Base-by-base conservation (phyloP, 2,888 invertebrate species). In the Drosophila emarginata region DNA sequence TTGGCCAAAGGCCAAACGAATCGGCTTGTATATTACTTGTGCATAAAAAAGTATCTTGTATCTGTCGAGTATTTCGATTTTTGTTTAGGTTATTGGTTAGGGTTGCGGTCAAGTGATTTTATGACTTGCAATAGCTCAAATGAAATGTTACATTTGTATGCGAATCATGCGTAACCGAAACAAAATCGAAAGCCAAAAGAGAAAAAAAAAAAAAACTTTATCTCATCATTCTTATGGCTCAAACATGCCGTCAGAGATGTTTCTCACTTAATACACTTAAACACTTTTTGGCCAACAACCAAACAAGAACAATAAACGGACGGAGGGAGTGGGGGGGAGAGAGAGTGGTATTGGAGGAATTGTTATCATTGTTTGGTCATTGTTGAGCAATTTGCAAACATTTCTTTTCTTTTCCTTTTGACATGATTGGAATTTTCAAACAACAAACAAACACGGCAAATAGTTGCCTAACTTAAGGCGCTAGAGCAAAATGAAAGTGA, bases 1-100 rank as follows among this genome's bases (percentile, higher is more conserved):
- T 39, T 72, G 72, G 72, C 72, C 39, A 45, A 39, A 53, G 54
- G 73, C 72, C 72, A 72, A n/a, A 15, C 40, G 12, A 11, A 45
- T 15, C n/a, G n/a, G n/a, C 37, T 32, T 32, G 32, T 32, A 32
- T 32, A 32, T 32, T 32, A 9, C 7, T 32, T 32, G 32, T 32
- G 32, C 32, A 32, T 32, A 32, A 32, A 32, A 32, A 32, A 32
- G 45, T 45, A 45, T 45, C 45, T 45, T 45, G 45, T 45, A 45
- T 45, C 45, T 45, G 18, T 21, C 45, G 12, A 12, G 4, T 45
- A 9, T 45, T 18, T 45, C 18, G 45, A 45, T 45, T 45, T 45
- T 12, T 45, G 45, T 45, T 45, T 45, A 21, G 56, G 56, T 12
- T 45, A 45, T 45, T 37, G 37, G n/a, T 37, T 37, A 21, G 45